Conservation (phyloP, 2,113 vertebrate genomes). For the Myiozetetes cayanensis region DNA sequence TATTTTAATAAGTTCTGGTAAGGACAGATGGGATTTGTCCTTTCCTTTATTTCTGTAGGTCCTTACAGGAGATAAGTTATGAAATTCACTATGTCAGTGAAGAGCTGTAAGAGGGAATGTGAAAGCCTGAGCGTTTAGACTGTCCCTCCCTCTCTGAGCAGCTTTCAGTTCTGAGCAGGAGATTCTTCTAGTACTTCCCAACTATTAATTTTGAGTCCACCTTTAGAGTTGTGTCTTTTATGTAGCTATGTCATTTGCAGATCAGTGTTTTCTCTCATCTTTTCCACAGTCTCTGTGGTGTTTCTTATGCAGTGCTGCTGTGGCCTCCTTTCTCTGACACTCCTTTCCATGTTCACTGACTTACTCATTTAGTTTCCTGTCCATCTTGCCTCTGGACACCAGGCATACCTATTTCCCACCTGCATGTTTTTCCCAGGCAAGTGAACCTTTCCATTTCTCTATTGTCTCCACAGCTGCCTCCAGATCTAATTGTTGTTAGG, state of each 20-base stretch:
- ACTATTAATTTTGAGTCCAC: neutral
- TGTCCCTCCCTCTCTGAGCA: neutral
- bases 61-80: neutral
- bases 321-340: neutral
- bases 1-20: neutral
- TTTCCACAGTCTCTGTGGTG: neutral
- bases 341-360: neutral
- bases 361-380: neutral
- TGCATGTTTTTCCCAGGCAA: constrained; percentile 9
- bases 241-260: neutral
- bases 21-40: neutral
- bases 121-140: neutral
- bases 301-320: neutral
- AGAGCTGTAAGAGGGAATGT: neutral
- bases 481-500: constrained; percentile 12
- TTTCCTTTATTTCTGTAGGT: neutral
- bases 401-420: neutral
- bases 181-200: neutral
- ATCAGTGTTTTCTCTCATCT: neutral
- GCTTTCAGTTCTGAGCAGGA: neutral
- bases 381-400: neutral
- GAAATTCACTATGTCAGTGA: neutral
- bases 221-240: neutral
- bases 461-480: neutral
- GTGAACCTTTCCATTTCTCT: neutral